Percentiles rank a stretch among this genome's conserved stretches.
phyloP scores from a whole-genome alignment of 2,797 vertebrate genomes.

The Mormyrops attenuatus region DNA sequence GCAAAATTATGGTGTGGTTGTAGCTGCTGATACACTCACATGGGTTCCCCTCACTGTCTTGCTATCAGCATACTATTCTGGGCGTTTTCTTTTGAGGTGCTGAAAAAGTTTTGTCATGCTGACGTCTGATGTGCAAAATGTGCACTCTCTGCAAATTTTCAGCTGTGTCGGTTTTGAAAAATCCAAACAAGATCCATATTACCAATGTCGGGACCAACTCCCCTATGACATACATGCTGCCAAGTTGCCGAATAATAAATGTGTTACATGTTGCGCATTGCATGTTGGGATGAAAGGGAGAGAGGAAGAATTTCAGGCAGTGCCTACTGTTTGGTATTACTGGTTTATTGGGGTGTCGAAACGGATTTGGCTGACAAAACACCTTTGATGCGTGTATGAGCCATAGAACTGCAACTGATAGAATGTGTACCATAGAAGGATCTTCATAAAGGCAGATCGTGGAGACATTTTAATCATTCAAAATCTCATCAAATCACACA shows the following conservation, averaged over 20 bases:
- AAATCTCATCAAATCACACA: not conserved
- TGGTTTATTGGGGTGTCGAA: not conserved
- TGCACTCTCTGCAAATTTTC: not conserved
- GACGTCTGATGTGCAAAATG: not conserved
- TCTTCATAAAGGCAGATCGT: not conserved
- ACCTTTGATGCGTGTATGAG: not conserved
- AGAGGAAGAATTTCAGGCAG: not conserved
- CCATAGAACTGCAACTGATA: not conserved
- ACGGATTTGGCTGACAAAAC: not conserved
- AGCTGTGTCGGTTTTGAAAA: not conserved
- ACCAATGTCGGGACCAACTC: not conserved
- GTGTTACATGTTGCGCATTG: not conserved
- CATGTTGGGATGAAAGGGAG: not conserved
- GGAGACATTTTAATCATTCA: not conserved
- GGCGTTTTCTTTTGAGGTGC: not conserved
- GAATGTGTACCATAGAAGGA: not conserved
- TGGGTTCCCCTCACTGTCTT: not conserved
- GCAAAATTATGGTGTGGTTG: not conserved
- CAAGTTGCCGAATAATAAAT: not conserved
- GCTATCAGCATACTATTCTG: not conserved
- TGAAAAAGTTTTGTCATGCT: not conserved
- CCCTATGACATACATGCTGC: not conserved
- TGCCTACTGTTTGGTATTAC: not conserved
- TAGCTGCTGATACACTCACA: not conserved
- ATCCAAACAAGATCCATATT: not conserved